Evolutionary conservation across 2,113 vertebrate species (phyloP), one percentile per base, ranked within the genome.

Genomic region (Lathamus discolor): DNA sequence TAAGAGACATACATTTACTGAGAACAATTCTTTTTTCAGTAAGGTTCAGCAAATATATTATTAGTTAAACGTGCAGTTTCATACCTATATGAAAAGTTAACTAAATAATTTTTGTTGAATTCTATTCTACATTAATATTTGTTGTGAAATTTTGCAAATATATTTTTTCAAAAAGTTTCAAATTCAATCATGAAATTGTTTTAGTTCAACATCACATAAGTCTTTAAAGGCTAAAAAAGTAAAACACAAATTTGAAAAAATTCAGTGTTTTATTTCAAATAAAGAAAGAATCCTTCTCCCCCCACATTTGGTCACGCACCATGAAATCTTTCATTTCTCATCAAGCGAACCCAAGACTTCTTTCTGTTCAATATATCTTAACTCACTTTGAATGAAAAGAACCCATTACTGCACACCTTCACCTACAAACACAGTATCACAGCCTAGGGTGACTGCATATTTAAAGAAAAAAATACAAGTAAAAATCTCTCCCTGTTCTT

Each of bases 251-350:
- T 33, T 35, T 70, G 15, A 82, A 88, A 57, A 46, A 59, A 7
- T 35, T 62, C 37, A 44, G 2, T 49, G 5, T 41, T 90, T 68
- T 31, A 24, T 70, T 88, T 74, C 5, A 67, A 48, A 10, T 15
- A 1, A 55, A 67, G 74, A 66, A 39, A 27, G 28, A 66, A 39
- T 4, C 7, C 2, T 20, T 61, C 29, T 20, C 0, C 13, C 2
- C 9, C 2, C 2, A 2, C n/a, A 6, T 62, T 72, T 88, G 9
- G 8, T 61, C 43, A 69, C 6, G 7, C 3, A 76, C 4, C 1
- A 24, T 6, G 8, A 63, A 87, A 76, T 62, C 7, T 75, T 87
- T 13, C 3, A 3, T 10, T 80, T 79, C 37, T 59, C 11, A 46
- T 49, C 6, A 49, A 68, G 14, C 2, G 41, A 64, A 72, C 5